Evolutionary conservation across 2,888 invertebrate genomes (phyloP).

Genomic region (Noctua janthina): DNA sequence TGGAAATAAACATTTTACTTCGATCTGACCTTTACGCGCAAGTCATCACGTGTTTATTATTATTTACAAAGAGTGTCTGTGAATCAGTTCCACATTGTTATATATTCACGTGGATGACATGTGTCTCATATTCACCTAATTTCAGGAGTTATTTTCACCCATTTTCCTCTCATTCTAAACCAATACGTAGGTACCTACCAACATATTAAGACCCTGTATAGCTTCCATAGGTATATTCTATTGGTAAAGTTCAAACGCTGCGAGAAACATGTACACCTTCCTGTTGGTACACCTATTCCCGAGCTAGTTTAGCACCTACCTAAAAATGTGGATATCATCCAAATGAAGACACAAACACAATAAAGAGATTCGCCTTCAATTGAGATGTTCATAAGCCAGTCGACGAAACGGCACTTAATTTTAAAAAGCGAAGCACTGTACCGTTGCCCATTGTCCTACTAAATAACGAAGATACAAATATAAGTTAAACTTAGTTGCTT

Average conservation of each 20-base stretch:
- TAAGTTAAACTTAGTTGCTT: not conserved
- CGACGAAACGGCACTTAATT: conserved; percentile 42
- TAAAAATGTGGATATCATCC: not conserved
- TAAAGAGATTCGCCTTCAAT: conserved; percentile 11
- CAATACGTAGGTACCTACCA: not conserved
- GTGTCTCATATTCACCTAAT: not conserved
- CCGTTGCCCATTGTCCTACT: conserved; percentile 33
- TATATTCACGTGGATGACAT: not conserved
- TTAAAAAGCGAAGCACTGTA: conserved; percentile 35
- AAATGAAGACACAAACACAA: not conserved
- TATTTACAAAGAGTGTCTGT: not conserved
- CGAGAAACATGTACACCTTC: not conserved
- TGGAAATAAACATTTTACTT: not conserved
- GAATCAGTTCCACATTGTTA: conserved; percentile 3
- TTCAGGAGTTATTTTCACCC: not conserved
- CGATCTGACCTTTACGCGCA: not conserved
- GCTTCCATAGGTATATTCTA: not conserved
- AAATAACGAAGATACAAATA: conserved; percentile 10
- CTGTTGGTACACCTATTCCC: not conserved
- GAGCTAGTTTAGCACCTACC: not conserved
- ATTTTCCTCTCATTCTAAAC: not conserved
- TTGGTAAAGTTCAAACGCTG: not conserved
- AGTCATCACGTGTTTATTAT: not conserved
- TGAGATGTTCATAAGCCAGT: not conserved
- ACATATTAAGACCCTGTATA: not conserved